Base-by-base conservation (phyloP, 2,888 invertebrate genomes). In the Meta bourneti region DNA sequence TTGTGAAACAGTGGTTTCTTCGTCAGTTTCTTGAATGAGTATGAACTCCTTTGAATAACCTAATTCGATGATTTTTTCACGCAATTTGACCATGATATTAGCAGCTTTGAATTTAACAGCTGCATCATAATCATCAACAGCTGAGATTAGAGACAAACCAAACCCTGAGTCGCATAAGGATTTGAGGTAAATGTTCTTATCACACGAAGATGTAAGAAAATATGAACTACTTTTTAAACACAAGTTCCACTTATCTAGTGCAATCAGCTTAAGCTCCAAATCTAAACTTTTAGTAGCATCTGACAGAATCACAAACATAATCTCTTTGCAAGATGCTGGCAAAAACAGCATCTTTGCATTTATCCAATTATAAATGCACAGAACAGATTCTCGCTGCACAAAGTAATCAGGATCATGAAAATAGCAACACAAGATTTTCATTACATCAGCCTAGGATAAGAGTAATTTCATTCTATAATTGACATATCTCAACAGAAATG, bases 351-450 rank as follows among this genome's bases (percentile, higher is more conserved):
- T 48, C 52, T 84, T 84, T 11, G 75, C 34, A 51, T 75, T 49
- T 54, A 84, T 74, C 85, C 85, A 90, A 6, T 54, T 16, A 34
- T 20, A 70, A 34, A 81, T 54, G 54, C 85, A 86, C n/a, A 13
- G 4, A n/a, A 85, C 0, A 11, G 90, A 74, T 81, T 90, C 85
- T 70, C 75, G 48, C 48, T 90, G 90, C 16, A 85, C 34, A 48
- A 75, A 90, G 52, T 75, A 90, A 72, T 86, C 81, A 69, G 74
- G 52, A 16, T 61, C 85, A 51, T 48, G 54, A 70, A 49, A 72
- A 69, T 85, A 85, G 74, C 34, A n/a, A 70, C 49, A 81, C 20
- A 90, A 52, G 0, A 83, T 74, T 9, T 72, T 52, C 34, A 83
- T 49, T 8, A 85, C 49, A 54, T 79, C 85, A 49, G 19, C 51